Evolutionary conservation across 2,797 vertebrate genomes (phyloP), one percentile per base, ranked within the genome.

Genomic region (Rallus crepitans): DNA sequence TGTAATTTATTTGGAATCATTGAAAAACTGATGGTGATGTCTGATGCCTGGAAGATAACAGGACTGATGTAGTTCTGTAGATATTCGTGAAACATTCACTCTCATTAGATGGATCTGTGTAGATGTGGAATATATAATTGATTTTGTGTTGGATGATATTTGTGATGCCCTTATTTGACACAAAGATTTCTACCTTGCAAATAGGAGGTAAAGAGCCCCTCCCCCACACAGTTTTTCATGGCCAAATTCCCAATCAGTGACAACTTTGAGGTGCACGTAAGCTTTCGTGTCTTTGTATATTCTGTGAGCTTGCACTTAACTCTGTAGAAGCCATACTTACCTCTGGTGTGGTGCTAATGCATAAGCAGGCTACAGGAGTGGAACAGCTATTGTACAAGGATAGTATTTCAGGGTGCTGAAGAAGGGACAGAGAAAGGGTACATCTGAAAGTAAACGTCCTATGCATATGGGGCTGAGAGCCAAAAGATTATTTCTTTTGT

Each of bases 251-350:
- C 30, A 60, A 40, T 20, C 19, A 47, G 0, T 37, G 21, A 61
- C 1, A 63, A 0, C 16, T 83, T 25, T 15, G 40, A 76, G 13
- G 15, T 12, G 5, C 27, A 30, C 1, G 0, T 39, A 39, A 0
- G 1, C 68, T 80, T 87, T 70, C 33, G 47, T 69, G 9, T 7
- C 21, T 64, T 60, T 47, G 13, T 2, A 5, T 60, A 4, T 39
- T 75, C 21, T 69, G 18, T 1, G 2, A 65, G 31, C 18, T 57
- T 40, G 33, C 24, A 2, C 16, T 23, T 68, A n/a, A 5, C 27
- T 52, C 39, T 50, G 31, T 33, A 75, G 57, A 61, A 31, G 16
- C 8, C 1, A 0, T 11, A 18, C 27, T 71, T 57, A 12, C 20
- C 16, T 80, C 30, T 79, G 45, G 3, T 25, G 79, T 42, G 42